Percentiles rank a stretch among this genome's conserved stretches.
Conservation (phyloP, 2,888 invertebrate genomes). For the Tyria jacobaeae region DNA sequence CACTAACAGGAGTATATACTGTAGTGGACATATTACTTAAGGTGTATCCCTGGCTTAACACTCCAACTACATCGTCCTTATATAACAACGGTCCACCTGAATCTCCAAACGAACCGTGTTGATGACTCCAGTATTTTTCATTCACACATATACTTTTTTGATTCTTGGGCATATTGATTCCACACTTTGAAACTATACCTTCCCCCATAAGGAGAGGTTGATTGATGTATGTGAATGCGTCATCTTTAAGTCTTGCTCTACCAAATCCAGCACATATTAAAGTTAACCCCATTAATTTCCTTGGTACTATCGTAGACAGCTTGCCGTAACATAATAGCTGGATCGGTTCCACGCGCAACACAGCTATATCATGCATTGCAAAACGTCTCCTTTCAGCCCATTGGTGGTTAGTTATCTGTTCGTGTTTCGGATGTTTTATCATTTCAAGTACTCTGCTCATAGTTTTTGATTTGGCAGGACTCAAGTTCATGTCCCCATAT, state of each 20-base stretch:
- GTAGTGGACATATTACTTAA: neutral
- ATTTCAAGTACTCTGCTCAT: neutral
- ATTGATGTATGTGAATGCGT: neutral
- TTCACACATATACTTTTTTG: neutral
- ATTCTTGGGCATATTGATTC: neutral
- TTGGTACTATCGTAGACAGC: neutral
- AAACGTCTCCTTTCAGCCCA: neutral
- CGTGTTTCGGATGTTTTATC: neutral
- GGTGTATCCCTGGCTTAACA: neutral
- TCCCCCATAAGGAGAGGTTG: neutral
- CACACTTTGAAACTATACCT: neutral
- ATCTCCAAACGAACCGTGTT: conserved; percentile 2
- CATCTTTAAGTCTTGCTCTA: neutral
- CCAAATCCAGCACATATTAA: neutral
- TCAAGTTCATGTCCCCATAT: conserved; percentile 3
- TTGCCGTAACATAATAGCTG: neutral
- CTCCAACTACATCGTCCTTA: neutral
- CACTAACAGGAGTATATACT: neutral
- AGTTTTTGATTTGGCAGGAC: neutral
- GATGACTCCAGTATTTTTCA: neutral
- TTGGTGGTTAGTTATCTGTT: neutral
- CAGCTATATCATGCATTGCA: neutral
- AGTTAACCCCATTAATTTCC: neutral
- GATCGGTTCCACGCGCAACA: neutral
- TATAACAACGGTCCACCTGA: neutral